phyloP scores from a whole-genome alignment of 2,113 vertebrate genomes.

The Acanthochromis polyacanthus region DNA sequence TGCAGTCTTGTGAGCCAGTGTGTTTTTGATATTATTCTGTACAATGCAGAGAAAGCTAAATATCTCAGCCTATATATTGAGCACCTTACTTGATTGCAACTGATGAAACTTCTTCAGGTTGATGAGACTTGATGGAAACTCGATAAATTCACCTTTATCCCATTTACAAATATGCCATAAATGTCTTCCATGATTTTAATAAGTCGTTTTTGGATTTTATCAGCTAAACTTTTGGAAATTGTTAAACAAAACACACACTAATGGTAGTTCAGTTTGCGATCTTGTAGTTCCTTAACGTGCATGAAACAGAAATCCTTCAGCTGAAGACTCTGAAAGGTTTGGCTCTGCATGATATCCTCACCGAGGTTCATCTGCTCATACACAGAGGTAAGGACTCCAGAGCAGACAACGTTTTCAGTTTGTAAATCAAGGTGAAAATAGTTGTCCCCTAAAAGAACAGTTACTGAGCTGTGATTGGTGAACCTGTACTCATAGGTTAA shows the following conservation, averaged over 20 bases:
- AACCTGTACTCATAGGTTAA: no score
- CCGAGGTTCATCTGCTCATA: slow-evolving; percentile 93
- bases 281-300: slow-evolving; percentile 35
- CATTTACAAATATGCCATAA: no score
- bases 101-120: background rate
- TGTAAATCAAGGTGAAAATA: background rate
- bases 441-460: no score
- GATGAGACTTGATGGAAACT: no score
- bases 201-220: no score
- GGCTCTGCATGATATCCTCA: slow-evolving; percentile 96
- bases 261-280: background rate
- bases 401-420: background rate
- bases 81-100: background rate
- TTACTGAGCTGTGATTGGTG: no score
- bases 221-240: background rate
- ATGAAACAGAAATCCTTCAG: slow-evolving; percentile 87
- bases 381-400: slow-evolving; percentile 88
- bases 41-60: no score
- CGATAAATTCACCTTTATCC: no score
- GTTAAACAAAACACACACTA: background rate
- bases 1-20: no score
- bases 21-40: no score
- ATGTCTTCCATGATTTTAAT: no score
- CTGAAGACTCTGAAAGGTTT: slow-evolving; percentile 96
- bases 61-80: no score